Conservation (phyloP, 2,113 vertebrate species). For the Colaptes auratus region DNA sequence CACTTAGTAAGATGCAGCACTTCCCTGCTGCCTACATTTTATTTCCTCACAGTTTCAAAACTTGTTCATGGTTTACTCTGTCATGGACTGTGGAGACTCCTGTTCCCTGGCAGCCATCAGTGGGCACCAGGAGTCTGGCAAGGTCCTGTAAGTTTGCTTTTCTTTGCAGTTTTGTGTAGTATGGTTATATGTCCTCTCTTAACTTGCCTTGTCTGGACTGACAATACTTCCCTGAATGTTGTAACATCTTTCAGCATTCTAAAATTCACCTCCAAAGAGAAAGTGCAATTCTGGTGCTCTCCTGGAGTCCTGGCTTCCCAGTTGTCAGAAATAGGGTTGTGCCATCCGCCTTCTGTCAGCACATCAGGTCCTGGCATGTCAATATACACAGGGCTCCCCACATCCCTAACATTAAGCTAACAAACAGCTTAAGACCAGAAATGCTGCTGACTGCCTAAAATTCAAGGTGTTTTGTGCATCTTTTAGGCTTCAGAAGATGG, state of each 20-base stretch:
- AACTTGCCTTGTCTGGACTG: neutral
- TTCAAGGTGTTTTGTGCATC: neutral
- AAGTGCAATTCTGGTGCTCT: neutral
- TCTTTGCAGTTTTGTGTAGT: neutral
- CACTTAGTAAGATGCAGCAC: neutral
- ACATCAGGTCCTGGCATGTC: neutral
- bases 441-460: neutral
- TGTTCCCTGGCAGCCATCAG: neutral
- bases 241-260: neutral
- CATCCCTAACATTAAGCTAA: too few relatives aligned
- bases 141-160: neutral
- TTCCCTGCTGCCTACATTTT: neutral
- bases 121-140: neutral
- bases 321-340: neutral
- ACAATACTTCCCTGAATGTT: neutral
- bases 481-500: slow-evolving; percentile 91
- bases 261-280: neutral
- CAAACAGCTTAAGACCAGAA: neutral
- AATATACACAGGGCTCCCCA: neutral
- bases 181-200: neutral
- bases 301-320: neutral
- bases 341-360: neutral
- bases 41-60: neutral
- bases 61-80: neutral
- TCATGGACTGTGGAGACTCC: neutral